Evolutionary conservation across 2,888 invertebrate genomes (phyloP), one percentile per base, ranked within the genome.

Genomic region (Mesorhabditis belari): DNA sequence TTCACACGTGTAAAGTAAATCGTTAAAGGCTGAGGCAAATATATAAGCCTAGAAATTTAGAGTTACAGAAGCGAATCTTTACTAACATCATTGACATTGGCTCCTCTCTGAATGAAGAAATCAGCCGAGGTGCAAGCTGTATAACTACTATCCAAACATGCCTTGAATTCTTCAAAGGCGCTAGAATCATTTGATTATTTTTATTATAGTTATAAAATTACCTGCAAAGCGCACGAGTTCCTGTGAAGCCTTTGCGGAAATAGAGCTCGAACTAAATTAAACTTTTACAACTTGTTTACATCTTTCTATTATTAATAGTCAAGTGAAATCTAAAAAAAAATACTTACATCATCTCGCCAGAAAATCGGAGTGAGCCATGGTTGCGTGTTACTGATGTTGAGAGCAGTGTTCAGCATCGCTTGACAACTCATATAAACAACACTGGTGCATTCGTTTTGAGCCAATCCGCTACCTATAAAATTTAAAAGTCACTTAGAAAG

Each of bases 1-100:
- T 54, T 73, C 74, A 59, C 74, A 74, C 50, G 68, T 65, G 58
- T 68, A 74, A 65, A 73, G 74, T 64, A 73, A 65, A 58, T 73
- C 71, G 59, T 72, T 73, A 65, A 73, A 74, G 51, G 71, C 63
- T 6, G 69, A 70, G 49, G 70, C 66, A 27, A 68, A 73, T 49
- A 66, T 65, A 66, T 73, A 74, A 50, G 71, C 67, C 9, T n/a
- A n/a, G n/a, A n/a, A n/a, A n/a, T n/a, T n/a, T n/a, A n/a, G n/a
- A n/a, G n/a, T n/a, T n/a, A n/a, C n/a, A n/a, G n/a, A n/a, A n/a
- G n/a, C n/a, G n/a, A n/a, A n/a, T n/a, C n/a, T n/a, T n/a, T n/a
- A n/a, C n/a, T n/a, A n/a, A n/a, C n/a, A n/a, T 64, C 54, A 19
- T 44, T 5, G 17, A 56, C 24, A n/a, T 9, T 23, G n/a, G 64